These are phyloP conservation scores for Neocloeon triangulifer DNA, from an alignment of 1,140 invertebrate species.

Conservation along the genomic window DNA sequence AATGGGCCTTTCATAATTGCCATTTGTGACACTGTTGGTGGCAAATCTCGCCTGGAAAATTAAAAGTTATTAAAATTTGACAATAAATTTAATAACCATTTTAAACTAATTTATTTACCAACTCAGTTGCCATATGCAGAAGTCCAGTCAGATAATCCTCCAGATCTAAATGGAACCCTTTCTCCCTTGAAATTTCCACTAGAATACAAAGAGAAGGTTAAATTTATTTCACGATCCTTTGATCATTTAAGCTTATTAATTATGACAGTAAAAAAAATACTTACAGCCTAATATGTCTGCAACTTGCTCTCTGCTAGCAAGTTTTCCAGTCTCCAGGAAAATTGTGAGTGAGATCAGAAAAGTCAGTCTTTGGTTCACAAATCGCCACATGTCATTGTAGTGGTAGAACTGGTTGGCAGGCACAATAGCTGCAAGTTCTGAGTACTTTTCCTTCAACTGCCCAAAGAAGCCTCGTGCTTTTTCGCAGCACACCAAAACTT, in stretches of 20 bases:
- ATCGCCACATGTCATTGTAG: conserved; percentile 70
- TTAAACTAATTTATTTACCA: conserved; percentile 28
- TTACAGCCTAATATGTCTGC: conserved; percentile 59
- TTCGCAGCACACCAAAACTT: conserved; percentile 27
- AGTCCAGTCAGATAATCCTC: conserved; percentile 78
- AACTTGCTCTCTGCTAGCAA: conserved; percentile 47
- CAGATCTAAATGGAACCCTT: conserved; percentile 70
- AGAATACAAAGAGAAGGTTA: conserved; percentile 8
- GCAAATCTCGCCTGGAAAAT: conserved; percentile 45
- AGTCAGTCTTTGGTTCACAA: conserved; percentile 53
- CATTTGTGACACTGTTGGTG: conserved; percentile 69
- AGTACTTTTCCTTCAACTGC: conserved; percentile 27
- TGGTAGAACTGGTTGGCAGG: conserved; percentile 50
- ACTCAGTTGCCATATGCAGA: conserved; percentile 54
- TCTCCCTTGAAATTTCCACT: conserved; percentile 30
- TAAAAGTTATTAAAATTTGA: not conserved
- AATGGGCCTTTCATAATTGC: conserved; percentile 54
- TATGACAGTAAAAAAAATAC: conserved; percentile 8
- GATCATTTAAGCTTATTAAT: not conserved
- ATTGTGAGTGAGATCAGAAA: conserved; percentile 53
- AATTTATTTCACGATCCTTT: not conserved
- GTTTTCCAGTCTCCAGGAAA: conserved; percentile 52
- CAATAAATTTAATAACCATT: conserved; percentile 1
- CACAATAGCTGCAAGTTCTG: conserved; percentile 28
- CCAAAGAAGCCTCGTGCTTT: conserved; percentile 29